These are phyloP conservation scores for Bubo blakistoni DNA, from an alignment of 2,113 vertebrate species.

Conservation along the genomic window DNA sequence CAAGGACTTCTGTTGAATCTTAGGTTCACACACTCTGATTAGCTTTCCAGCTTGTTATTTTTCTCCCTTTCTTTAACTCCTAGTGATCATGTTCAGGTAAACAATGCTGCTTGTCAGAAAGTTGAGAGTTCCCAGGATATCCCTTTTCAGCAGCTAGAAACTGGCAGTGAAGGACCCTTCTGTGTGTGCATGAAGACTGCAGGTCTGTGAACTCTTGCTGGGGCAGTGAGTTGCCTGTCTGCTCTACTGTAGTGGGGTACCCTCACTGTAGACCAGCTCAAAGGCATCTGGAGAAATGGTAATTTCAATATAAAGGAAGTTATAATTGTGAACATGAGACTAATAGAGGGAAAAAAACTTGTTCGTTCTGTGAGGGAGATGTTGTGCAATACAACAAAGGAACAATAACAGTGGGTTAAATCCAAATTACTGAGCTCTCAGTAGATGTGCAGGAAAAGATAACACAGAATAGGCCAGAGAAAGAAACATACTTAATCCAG, in stretches of 20 bases:
- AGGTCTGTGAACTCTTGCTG: background rate
- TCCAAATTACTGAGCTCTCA: background rate
- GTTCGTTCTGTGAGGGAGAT: background rate
- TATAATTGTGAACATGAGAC: background rate
- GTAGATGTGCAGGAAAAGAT: background rate
- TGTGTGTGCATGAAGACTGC: background rate
- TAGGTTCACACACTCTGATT: background rate
- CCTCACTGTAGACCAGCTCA: background rate
- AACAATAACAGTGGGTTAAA: background rate
- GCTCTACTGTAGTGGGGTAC: background rate
- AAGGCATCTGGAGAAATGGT: background rate
- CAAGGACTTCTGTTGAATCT: background rate
- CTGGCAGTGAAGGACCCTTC: background rate
- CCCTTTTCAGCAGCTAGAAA: background rate
- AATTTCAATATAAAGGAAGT: background rate
- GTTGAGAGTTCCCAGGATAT: slow-evolving; percentile 2
- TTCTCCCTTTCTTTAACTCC: slow-evolving; percentile 11
- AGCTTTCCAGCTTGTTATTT: slow-evolving; percentile 31
- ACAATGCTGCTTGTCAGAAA: slow-evolving; percentile 30
- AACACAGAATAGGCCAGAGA: background rate
- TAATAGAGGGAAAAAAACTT: background rate
- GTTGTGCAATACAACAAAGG: background rate
- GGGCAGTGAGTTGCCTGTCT: background rate
- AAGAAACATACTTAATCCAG: background rate
- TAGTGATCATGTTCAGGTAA: background rate